Base-by-base conservation (phyloP, 2,113 vertebrate species). In the Brachyhypopomus gauderio region DNA sequence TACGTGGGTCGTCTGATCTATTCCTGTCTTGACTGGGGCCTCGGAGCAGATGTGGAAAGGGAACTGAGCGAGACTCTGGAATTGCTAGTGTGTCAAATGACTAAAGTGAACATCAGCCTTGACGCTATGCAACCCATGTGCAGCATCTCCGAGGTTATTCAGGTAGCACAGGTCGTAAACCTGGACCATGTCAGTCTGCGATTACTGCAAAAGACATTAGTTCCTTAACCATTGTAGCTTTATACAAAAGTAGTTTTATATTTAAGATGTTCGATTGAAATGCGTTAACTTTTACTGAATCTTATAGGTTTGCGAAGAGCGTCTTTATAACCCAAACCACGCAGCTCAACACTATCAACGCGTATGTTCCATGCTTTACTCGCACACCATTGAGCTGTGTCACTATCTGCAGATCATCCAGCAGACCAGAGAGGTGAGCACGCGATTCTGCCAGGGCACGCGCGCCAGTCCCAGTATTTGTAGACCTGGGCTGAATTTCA, bases 11-110 rank as follows among this genome's bases (percentile, higher is more conserved):
- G 88, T 72, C 83, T 89, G 6, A 87, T 94, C 76, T 94, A 94
- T 82, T 86, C 89, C 67, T 92, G 91, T 67, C 88, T 94, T 85
- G 93, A 94, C 79, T 94, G 93, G 93, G 93, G 93, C 67, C 89
- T 94, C 0, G 73, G 85, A 56, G 89, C 83, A 23, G 80, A 93
- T 34, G 20, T 85, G 6, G 93, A 94, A 79, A 84, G 93, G 23
- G 91, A 93, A 19, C 79, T 94, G 81, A 90, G 89, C 0, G 70
- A 87, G 30, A 85, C 89, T 4, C 80, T 94, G 66, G 91, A 92
- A 82, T 88, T 88, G 30, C 79, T 94, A 62, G 84, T 94, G 56
- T 86, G 81, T 72, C 81, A 88, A 27, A 92, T 94, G 90, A 81
- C 92, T 77, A 91, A 90, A 11, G 80, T 93, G 73, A 85, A 90